These are phyloP conservation scores for Gorilla gorilla DNA, from an alignment of 2,113 vertebrate genomes.

Conservation along the genomic window DNA sequence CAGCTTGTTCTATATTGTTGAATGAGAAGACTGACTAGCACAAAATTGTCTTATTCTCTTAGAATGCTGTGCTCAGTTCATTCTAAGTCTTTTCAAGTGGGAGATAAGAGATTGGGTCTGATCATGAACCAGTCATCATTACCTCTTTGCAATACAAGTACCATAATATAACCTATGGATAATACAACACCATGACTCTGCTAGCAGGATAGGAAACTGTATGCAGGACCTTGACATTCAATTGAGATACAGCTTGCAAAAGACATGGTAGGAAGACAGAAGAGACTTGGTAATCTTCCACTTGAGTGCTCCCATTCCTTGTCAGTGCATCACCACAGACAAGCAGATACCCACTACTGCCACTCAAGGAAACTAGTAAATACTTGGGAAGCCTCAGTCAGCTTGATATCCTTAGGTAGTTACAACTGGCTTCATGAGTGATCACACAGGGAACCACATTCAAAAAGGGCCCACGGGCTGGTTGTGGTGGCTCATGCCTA, in stretches of 20 bases:
- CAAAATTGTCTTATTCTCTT: not conserved
- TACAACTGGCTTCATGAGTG: not conserved
- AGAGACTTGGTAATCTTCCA: not conserved
- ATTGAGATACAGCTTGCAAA: not conserved
- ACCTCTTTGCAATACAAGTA: not conserved
- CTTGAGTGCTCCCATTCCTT: not conserved
- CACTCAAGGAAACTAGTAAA: not conserved
- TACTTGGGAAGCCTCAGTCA: not conserved
- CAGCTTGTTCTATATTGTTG: not conserved
- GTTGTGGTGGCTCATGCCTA: no score
- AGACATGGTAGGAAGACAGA: not conserved
- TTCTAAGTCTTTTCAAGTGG: not conserved
- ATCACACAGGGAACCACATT: not conserved
- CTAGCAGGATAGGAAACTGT: not conserved
- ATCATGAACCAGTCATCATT: not conserved
- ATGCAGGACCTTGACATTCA: not conserved
- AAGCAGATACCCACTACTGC: not conserved
- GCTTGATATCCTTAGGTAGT: not conserved
- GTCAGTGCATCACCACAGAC: not conserved
- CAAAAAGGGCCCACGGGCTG: not conserved
- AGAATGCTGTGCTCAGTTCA: not conserved
- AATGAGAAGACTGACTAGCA: not conserved
- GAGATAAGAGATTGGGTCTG: not conserved
- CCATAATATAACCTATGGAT: not conserved
- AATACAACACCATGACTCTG: not conserved